Percentiles rank a stretch among this genome's conserved stretches.
Evolutionary conservation across 2,113 vertebrate genomes (phyloP).

Genomic region (Heterotilapia buettikoferi): DNA sequence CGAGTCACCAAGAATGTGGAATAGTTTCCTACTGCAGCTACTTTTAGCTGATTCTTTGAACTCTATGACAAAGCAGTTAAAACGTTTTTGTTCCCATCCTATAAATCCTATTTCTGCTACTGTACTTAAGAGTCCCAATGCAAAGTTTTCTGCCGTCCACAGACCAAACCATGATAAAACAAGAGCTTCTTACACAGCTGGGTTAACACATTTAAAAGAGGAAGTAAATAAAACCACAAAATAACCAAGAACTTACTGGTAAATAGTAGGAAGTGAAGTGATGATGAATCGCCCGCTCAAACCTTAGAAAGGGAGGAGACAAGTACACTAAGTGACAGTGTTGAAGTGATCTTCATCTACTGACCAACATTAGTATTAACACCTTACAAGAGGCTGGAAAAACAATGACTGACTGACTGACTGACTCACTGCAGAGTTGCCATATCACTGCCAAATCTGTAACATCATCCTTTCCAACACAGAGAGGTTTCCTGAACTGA

Average conservation of each 20-base stretch:
- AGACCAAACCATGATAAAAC: neutral
- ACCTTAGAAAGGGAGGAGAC: constrained; percentile 67
- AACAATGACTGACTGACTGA: neutral
- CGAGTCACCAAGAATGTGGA: neutral
- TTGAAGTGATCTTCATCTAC: neutral
- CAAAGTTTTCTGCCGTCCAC: neutral
- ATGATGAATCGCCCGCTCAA: constrained; percentile 93
- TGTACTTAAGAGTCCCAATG: neutral
- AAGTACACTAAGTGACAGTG: neutral
- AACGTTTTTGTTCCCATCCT: neutral
- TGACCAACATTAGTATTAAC: neutral
- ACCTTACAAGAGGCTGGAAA: neutral
- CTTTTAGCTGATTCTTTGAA: neutral
- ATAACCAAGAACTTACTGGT: constrained; percentile 82
- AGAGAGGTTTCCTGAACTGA: neutral
- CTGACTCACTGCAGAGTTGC: neutral
- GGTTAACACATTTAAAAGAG: neutral
- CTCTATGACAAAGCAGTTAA: neutral
- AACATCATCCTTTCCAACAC: neutral
- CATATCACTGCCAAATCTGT: neutral
- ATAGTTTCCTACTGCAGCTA: neutral
- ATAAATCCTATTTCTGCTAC: neutral
- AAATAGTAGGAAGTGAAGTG: constrained; percentile 95
- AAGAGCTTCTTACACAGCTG: neutral
- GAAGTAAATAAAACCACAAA: constrained; percentile 7